Conservation (phyloP, 2,797 vertebrate genomes). For the Fratercula arctica region DNA sequence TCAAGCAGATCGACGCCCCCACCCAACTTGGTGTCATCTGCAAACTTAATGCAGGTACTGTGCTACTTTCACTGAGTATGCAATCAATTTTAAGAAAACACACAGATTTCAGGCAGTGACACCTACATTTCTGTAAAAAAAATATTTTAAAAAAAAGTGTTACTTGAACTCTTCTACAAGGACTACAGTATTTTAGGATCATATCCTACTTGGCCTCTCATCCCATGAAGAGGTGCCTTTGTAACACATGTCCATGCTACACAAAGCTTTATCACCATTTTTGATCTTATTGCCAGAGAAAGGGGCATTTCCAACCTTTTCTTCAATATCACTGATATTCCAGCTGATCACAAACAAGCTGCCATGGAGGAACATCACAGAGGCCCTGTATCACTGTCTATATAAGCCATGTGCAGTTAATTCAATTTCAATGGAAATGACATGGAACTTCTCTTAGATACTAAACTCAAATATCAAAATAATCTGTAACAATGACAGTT, state of each 20-base stretch:
- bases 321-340: background rate
- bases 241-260: accelerated
- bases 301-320: background rate
- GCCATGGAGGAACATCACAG: background rate
- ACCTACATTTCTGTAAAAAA: background rate
- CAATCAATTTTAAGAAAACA: background rate
- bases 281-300: background rate
- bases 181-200: background rate
- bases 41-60: background rate
- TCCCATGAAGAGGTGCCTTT: background rate
- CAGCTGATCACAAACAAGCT: background rate
- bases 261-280: background rate
- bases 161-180: background rate
- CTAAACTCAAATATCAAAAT: background rate
- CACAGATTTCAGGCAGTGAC: background rate
- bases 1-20: too few species aligned
- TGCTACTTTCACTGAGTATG: background rate
- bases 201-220: background rate
- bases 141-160: background rate
- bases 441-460: background rate
- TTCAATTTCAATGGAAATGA: background rate
- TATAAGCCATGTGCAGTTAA: background rate
- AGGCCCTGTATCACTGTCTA: background rate
- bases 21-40: too few species aligned
- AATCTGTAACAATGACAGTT: background rate